Conservation (phyloP, 2,113 vertebrate species). For the Trinectes maculatus region DNA sequence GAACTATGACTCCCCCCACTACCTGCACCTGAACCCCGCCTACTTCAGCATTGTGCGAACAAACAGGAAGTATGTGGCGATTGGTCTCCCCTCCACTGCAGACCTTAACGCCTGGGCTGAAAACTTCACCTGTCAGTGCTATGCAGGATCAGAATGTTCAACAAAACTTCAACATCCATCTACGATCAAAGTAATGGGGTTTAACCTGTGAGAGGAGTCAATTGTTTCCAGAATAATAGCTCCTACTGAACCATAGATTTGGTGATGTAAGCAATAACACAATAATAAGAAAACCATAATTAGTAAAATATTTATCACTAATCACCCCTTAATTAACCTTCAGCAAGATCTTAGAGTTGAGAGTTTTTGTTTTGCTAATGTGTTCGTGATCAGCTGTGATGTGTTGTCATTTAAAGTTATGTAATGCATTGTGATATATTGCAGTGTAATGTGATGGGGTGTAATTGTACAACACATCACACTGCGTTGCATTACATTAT, state of each 20-base stretch:
- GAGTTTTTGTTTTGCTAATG: too few relatives aligned
- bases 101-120: constrained; percentile 61
- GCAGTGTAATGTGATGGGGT: too few relatives aligned
- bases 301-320: too few relatives aligned
- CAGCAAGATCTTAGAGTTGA: too few relatives aligned
- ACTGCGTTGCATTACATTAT: too few relatives aligned
- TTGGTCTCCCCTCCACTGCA: constrained; percentile 51
- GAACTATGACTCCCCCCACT: constrained; percentile 79
- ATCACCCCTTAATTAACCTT: too few relatives aligned
- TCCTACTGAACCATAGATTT: background rate
- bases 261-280: too few relatives aligned
- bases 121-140: constrained; percentile 82
- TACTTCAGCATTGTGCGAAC: constrained; percentile 62
- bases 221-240: background rate
- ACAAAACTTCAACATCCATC: constrained; percentile 5
- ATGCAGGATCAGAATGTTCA: constrained; percentile 54
- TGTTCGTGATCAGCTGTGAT: too few relatives aligned
- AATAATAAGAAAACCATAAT: too few relatives aligned
- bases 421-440: too few relatives aligned
- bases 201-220: constrained; percentile 16
- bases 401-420: too few relatives aligned
- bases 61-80: constrained; percentile 54
- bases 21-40: constrained; percentile 84
- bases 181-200: constrained; percentile 51
- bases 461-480: too few relatives aligned